Evolutionary conservation across 2,888 invertebrate genomes (phyloP).

Genomic region (Microplitis manilae): DNA sequence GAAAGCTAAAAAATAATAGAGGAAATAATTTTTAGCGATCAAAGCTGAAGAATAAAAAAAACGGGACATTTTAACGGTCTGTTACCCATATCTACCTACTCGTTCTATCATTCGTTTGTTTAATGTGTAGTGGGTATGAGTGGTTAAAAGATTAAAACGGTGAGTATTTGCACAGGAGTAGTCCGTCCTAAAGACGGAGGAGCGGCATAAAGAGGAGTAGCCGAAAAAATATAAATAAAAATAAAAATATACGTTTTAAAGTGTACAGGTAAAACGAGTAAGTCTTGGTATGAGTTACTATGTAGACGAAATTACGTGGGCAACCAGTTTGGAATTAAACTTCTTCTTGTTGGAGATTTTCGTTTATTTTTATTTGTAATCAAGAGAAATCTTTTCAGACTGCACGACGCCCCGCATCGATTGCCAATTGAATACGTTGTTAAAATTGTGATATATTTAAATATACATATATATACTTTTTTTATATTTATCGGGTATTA

Average conservation of each 20-base stretch:
- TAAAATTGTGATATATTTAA: neutral
- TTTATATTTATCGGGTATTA: neutral
- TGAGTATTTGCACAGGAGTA: neutral
- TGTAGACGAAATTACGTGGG: constrained; percentile 22
- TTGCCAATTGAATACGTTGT: neutral
- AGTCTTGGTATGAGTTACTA: constrained; percentile 8
- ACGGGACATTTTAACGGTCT: neutral
- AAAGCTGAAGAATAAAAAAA: neutral
- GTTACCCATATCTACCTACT: neutral
- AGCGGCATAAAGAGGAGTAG: constrained; percentile 8
- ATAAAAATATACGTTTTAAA: constrained; percentile 8
- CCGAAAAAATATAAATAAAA: neutral
- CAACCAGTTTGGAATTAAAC: constrained; percentile 50
- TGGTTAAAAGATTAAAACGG: neutral
- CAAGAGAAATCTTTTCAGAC: constrained; percentile 57
- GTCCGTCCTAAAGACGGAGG: constrained; percentile 32
- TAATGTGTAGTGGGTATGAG: constrained; percentile 37
- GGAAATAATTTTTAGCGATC: neutral
- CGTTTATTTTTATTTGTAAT: constrained; percentile 44
- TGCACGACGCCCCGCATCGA: constrained; percentile 56
- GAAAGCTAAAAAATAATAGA: too few relatives aligned
- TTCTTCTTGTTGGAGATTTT: constrained; percentile 5
- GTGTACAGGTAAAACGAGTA: constrained; percentile 21
- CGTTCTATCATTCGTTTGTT: neutral
- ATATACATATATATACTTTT: neutral